Evolutionary conservation across 2,797 vertebrate genomes (phyloP).

Genomic region (Cirrhinus mrigala): DNA sequence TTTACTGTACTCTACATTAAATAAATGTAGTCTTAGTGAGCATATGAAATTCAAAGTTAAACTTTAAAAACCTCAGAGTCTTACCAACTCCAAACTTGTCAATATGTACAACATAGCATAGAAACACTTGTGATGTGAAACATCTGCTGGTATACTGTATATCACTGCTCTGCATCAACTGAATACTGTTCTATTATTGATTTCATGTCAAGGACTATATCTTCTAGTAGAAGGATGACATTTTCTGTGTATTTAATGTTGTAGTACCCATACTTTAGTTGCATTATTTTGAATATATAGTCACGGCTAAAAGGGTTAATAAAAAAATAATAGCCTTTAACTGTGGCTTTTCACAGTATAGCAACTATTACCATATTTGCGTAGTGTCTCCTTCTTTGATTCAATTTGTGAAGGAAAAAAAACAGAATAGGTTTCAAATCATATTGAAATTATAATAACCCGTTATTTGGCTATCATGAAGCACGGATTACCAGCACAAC

Average conservation of each 20-base stretch:
- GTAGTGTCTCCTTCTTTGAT: background rate
- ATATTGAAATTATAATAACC: constrained; percentile 18
- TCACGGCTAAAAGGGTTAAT: background rate
- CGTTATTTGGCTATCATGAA: constrained; percentile 21
- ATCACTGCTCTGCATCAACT: background rate
- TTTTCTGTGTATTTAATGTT: background rate
- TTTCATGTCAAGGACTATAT: background rate
- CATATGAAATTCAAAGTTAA: background rate
- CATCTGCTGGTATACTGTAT: background rate
- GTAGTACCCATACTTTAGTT: background rate
- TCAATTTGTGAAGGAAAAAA: background rate
- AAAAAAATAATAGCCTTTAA: background rate
- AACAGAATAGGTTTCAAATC: background rate
- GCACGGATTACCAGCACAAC: constrained; percentile 13
- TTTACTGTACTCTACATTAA: background rate
- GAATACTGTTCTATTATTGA: background rate
- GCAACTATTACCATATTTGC: constrained; percentile 4
- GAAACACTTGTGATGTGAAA: background rate
- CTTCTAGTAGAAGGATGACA: background rate
- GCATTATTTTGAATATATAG: background rate
- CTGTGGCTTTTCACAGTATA: background rate
- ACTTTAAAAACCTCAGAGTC: background rate
- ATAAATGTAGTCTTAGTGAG: background rate
- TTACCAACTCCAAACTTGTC: background rate
- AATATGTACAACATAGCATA: background rate